Conservation (phyloP, 2,113 vertebrate species). For the Chionodraco myersi region DNA sequence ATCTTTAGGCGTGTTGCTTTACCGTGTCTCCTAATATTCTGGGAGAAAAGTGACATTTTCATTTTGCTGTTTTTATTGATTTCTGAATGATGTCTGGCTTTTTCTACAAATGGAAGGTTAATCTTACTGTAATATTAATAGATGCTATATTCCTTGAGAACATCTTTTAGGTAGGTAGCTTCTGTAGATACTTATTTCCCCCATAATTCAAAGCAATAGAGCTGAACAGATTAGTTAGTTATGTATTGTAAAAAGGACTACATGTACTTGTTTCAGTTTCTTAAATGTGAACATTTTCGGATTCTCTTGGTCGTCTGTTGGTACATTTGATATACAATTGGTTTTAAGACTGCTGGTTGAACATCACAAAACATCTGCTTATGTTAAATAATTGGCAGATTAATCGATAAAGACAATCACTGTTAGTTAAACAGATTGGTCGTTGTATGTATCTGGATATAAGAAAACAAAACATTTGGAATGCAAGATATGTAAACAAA, state of each 20-base stretch:
- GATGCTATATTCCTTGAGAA: neutral
- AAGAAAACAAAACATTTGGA: neutral
- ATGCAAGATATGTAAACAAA: neutral
- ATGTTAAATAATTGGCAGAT: neutral
- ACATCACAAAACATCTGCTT: neutral
- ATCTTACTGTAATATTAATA: neutral
- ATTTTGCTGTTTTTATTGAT: neutral
- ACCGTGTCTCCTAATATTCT: neutral
- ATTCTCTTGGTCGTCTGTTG: neutral
- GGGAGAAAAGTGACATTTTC: conserved; percentile 5
- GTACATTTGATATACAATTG: neutral
- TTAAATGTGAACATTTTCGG: neutral
- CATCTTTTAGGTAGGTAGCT: neutral
- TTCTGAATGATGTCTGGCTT: neutral
- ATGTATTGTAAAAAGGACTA: too few species aligned
- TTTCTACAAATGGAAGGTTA: neutral
- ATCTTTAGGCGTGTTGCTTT: neutral
- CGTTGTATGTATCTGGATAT: neutral
- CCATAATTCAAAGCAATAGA: too few species aligned
- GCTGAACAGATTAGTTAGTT: neutral
- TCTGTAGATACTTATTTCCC: neutral
- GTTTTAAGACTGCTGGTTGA: neutral
- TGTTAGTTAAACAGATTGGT: neutral
- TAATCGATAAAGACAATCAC: neutral
- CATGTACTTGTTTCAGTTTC: too few species aligned